Evolutionary conservation across 2,797 vertebrate genomes (phyloP), one percentile per base, ranked within the genome.

Genomic region (Lateolabrax maculatus): DNA sequence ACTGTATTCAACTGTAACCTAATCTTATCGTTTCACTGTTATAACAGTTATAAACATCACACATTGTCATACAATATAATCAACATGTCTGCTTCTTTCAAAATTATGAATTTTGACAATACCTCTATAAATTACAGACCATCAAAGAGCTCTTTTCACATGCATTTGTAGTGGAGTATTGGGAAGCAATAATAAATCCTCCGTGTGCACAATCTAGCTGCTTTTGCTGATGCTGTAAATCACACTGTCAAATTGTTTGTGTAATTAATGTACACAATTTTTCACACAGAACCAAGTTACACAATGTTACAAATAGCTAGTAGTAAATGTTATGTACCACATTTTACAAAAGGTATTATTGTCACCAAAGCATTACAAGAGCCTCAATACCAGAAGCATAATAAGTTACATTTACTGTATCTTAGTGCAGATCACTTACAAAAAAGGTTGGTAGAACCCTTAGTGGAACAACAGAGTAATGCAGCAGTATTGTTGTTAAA

Each of bases 291-390:
- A 67, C 48, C 25, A 83, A 64, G 49, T 81, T 84, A 71, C 46
- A 83, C 44, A 66, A 21, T 67, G 51, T 82, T 84, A 83, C 78
- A 87, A 75, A 87, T 43, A 87, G 21, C 53, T 21, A 64, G 53
- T 39, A 75, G 48, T 68, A 67, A 85, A 81, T 64, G 48, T 31
- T 77, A 25, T 67, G 64, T 73, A 64, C 55, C 6, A 0, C 44
- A 75, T 69, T 82, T 82, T 82, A 86, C 78, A 86, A 87, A 90
- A 89, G 15, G 44, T 84, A 46, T 77, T 72, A 66, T 58, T 73
- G 56, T 79, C 71, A 84, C 70, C 68, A 82, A 83, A 61, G 31
- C 55, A 60, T 71, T 66, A 81, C 34, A 86, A 75, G 52, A 71
- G 60, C 78, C 60, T 71, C 68, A 29, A 29, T 65, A 76, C 64